Base-by-base conservation (phyloP, 2,888 invertebrate species). In the Parnassius smintheus region DNA sequence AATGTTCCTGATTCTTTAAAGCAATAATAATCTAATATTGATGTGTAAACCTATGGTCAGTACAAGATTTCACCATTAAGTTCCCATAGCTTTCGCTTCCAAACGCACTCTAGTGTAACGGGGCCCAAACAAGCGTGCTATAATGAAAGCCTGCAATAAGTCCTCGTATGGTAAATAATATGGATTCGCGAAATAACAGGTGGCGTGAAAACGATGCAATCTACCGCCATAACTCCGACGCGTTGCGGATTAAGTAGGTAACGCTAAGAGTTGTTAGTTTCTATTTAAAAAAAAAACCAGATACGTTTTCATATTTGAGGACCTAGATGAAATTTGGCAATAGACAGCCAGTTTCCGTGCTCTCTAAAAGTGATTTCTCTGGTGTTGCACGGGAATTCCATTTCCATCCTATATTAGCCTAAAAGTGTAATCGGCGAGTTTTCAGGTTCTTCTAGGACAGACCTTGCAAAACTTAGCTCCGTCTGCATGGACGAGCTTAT, bases 101-200 rank as follows among this genome's bases (percentile, higher is more conserved):
- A 63, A 63, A 66, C 56, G 69, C 77, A 74, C 61, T 70, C 61
- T 62, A 66, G 70, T 76, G 76, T 81, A 75, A 82, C 80, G 68
- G 68, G 61, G 68, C 70, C 68, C 61, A 59, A 68, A 67, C 56
- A 50, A 69, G 71, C 65, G 68, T 70, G 49, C 49, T 69, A 72
- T 67, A 74, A 74, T 74, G 72, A 74, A 74, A 71, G 68, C 69
- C 70, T 65, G 72, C 71, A 68, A 70, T 68, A 68, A 71, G 67
- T 58, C 48, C 54, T 18, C 51, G 51, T 59, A 63, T 71, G 67
- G 75, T 76, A 82, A 88, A 86, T 86, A 78, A 86, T 82, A 85
- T 75, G 77, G 75, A 83, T 85, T 82, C 77, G 73, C 71, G 56
- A 83, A 85, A 88, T 84, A 85, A 83, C 88, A 86, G 85, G 86